These are phyloP conservation scores for Lepidurus couesii DNA, from an alignment of 1,140 invertebrate species.

Conservation along the genomic window DNA sequence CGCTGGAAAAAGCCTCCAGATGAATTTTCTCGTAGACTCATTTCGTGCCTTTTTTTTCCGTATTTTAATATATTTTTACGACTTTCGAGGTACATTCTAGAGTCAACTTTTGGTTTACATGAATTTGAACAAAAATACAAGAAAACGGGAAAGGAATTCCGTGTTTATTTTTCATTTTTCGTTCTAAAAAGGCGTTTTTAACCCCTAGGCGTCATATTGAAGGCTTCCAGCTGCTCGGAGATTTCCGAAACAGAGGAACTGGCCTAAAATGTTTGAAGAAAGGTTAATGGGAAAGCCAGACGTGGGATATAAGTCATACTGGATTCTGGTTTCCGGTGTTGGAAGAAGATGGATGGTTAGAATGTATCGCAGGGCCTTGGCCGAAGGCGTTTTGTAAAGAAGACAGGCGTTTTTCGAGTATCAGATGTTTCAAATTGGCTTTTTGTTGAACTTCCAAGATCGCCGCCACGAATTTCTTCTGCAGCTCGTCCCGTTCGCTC, in stretches of 20 bases:
- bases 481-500: conserved; percentile 68
- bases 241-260: conserved; percentile 2
- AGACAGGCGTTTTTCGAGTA: conserved; percentile 67
- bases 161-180: not conserved
- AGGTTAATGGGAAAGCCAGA: not conserved
- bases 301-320: not conserved
- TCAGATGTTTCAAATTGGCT: conserved; percentile 64
- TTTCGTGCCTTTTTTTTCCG: not conserved
- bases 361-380: conserved; percentile 41
- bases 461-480: conserved; percentile 68
- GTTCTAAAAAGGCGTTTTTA: not conserved
- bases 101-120: too few species aligned
- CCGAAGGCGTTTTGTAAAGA: conserved; percentile 60
- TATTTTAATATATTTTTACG: conserved; percentile 7
- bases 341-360: not conserved
- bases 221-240: not conserved
- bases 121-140: not conserved
- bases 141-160: not conserved
- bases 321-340: not conserved
- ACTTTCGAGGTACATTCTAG: not conserved
- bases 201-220: not conserved
- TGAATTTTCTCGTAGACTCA: not conserved
- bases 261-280: not conserved
- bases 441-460: conserved; percentile 81
- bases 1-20: not conserved